Conservation (phyloP, 1,140 invertebrate species). For the Macrobrachium rosenbergii region DNA sequence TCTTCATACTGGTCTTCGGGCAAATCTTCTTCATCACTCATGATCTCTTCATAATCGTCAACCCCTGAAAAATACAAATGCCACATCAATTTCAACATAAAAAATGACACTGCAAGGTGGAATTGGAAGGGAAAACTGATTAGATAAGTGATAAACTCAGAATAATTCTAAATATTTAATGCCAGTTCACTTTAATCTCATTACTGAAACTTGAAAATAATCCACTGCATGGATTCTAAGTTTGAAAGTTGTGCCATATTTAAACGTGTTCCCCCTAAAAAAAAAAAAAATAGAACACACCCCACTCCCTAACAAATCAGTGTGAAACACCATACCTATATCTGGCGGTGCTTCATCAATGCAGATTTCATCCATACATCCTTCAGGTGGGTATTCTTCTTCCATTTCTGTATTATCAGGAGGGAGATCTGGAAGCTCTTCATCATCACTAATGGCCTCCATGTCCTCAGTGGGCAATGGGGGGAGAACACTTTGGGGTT, state of each 20-base stretch:
- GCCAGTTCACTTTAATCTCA: too few relatives aligned
- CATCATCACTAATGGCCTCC: conserved; percentile 70
- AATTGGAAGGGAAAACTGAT: too few relatives aligned
- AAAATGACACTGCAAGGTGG: too few relatives aligned
- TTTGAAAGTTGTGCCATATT: too few relatives aligned
- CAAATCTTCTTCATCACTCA: conserved; percentile 60
- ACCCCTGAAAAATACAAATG: conserved; percentile 24
- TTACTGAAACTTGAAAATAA: too few relatives aligned
- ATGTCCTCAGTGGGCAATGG: conserved; percentile 70
- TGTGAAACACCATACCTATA: too few relatives aligned
- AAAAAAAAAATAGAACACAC: background rate
- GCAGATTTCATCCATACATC: conserved; percentile 36
- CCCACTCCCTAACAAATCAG: background rate
- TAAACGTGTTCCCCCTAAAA: background rate
- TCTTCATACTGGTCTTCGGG: conserved; percentile 55
- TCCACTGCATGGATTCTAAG: too few relatives aligned
- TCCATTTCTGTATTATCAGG: conserved; percentile 49
- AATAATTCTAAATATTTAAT: too few relatives aligned
- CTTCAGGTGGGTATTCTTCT: conserved; percentile 52
- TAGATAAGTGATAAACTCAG: too few relatives aligned
- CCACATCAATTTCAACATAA: background rate
- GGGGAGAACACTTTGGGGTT: conserved; percentile 66
- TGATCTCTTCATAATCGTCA: conserved; percentile 56
- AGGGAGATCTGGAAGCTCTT: conserved; percentile 64
- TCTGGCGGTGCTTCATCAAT: conserved; percentile 25